phyloP scores from a whole-genome alignment of 2,888 invertebrate species.

The Clusia tigrina region DNA sequence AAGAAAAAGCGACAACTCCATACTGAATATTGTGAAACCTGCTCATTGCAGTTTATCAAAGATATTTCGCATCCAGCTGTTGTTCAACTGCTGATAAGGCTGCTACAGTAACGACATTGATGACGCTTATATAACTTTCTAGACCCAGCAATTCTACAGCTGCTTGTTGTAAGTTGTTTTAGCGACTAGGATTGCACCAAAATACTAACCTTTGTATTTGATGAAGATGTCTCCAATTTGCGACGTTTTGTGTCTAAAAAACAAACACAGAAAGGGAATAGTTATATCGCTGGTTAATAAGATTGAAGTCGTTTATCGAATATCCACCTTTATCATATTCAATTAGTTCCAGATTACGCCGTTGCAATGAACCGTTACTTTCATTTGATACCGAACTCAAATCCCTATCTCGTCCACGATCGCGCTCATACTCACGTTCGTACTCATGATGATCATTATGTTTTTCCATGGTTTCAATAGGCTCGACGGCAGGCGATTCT shows the following conservation, averaged over 20 bases:
- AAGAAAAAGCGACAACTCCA: too few species aligned
- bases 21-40: too few species aligned
- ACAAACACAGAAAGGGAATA: not conserved
- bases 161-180: constrained; percentile 46
- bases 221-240: constrained; percentile 79
- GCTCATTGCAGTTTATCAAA: too few species aligned
- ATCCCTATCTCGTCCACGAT: constrained; percentile 71
- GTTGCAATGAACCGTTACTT: constrained; percentile 66
- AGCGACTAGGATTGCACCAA: constrained; percentile 66
- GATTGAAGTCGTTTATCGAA: not conserved
- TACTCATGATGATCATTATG: constrained; percentile 36
- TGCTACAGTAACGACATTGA: too few species aligned
- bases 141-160: too few species aligned
- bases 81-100: too few species aligned
- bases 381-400: constrained; percentile 68
- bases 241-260: constrained; percentile 78
- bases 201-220: constrained; percentile 85
- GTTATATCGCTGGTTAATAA: too few species aligned
- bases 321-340: constrained; percentile 71
- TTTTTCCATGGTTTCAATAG: constrained; percentile 22
- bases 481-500: constrained; percentile 46
- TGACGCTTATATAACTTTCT: too few species aligned
- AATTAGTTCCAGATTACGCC: constrained; percentile 68
- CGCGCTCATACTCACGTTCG: constrained; percentile 45
- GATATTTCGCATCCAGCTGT: too few species aligned